Evolutionary conservation across 1,140 invertebrate species (phyloP).

Genomic region (Bombus soroeensis): DNA sequence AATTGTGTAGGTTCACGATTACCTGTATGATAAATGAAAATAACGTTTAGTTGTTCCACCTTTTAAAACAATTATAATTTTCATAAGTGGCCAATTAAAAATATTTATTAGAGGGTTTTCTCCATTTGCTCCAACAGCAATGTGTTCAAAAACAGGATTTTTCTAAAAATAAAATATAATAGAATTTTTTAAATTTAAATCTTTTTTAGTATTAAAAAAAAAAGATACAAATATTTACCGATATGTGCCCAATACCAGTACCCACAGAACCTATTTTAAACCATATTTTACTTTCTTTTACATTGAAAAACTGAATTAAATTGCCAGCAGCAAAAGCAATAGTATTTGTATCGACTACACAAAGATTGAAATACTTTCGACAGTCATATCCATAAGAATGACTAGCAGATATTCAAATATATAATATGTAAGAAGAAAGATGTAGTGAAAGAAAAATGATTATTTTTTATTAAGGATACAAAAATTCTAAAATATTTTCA

Average conservation of each 20-base stretch:
- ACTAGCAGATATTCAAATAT: constrained; percentile 78
- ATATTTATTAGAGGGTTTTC: constrained; percentile 89
- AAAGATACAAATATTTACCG: constrained; percentile 82
- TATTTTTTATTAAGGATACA: constrained; percentile 75
- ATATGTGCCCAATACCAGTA: constrained; percentile 90
- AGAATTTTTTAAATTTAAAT: neutral
- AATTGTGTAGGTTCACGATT: constrained; percentile 29
- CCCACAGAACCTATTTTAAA: constrained; percentile 89
- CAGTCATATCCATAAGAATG: constrained; percentile 95
- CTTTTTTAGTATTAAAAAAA: neutral
- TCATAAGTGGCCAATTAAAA: constrained; percentile 91
- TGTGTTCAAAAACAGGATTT: constrained; percentile 87
- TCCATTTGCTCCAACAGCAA: constrained; percentile 91
- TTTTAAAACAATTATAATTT: constrained; percentile 88
- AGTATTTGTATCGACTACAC: constrained; percentile 87
- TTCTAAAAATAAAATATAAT: constrained; percentile 81
- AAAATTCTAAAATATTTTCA: constrained; percentile 73
- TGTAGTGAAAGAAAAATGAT: neutral
- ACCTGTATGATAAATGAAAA: constrained; percentile 91
- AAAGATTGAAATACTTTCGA: constrained; percentile 90
- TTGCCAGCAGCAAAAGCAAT: constrained; percentile 92
- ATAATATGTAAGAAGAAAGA: constrained; percentile 19
- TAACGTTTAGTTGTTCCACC: constrained; percentile 90
- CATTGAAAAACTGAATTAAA: constrained; percentile 89
- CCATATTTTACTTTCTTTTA: constrained; percentile 85